phyloP scores from a whole-genome alignment of 2,797 vertebrate genomes.

The Mus minutoides region DNA sequence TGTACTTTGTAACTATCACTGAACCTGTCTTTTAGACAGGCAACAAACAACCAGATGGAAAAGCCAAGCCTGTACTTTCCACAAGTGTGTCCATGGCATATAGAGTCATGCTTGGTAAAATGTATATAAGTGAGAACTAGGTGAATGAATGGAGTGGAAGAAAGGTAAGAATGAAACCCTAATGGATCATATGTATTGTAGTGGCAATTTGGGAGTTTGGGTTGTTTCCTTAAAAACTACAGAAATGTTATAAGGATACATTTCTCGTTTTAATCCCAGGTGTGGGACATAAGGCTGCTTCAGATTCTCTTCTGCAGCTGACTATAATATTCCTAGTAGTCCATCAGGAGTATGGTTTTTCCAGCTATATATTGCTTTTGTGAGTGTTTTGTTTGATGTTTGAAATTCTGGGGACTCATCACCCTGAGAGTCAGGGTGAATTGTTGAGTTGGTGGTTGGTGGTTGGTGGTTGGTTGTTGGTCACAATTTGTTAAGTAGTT shows the following conservation, averaged over 20 bases:
- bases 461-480: neutral
- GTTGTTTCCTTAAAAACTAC: neutral
- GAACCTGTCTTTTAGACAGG: neutral
- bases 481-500: neutral
- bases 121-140: neutral
- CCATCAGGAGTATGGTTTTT: neutral
- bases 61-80: neutral
- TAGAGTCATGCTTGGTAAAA: neutral
- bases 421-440: neutral
- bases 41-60: neutral
- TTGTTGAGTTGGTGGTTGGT: neutral
- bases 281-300: neutral
- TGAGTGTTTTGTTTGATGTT: neutral
- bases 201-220: neutral
- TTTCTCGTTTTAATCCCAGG: neutral
- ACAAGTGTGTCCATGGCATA: fast-evolving
- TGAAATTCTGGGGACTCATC: neutral
- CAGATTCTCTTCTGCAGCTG: neutral
- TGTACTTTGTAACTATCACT: neutral
- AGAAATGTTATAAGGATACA: neutral
- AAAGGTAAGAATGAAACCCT: neutral
- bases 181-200: neutral
- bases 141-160: neutral
- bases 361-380: neutral
- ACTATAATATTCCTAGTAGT: neutral